Evolutionary conservation across 2,797 vertebrate species (phyloP), one percentile per base, ranked within the genome.

Genomic region (Sylvia borin): DNA sequence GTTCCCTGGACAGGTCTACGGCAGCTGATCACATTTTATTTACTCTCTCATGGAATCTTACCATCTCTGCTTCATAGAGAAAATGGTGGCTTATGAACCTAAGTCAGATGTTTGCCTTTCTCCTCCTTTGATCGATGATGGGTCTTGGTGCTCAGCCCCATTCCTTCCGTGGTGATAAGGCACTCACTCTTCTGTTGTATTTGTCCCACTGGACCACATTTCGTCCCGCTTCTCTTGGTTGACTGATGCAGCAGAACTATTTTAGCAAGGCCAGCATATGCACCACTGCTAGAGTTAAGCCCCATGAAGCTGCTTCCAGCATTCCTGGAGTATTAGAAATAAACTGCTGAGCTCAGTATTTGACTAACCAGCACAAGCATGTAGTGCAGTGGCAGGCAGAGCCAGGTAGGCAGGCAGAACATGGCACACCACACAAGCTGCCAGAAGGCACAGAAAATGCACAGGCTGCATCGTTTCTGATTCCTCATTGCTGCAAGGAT

Each of bases 341-440:
- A 64, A 93, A 76, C 27, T 74, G 76, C 90, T 96, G 93, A 96
- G 68, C 65, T 90, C 1, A 5, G 40, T n/a, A 18, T 86, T 92
- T 4, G 0, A 9, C 34, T 57, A 67, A 81, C 40, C 58, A 91
- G 85, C 51, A 24, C 27, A 20, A 92, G 83, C 82, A 64, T 21
- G 61, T 67, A 62, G 13, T 16, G 47, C 83, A 31, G 21, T 16
- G 43, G 67, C 36, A 42, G 32, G 64, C 48, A 70, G 70, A 48
- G 72, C 64, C 54, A 53, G 85, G 67, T 62, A 88, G 71, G 65
- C 70, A 31, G 47, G 57, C 74, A 71, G 50, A 22, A 34, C n/a
- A 31, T 9, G 26, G 25, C 55, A 17, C 10, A 32, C 12, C 5
- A 17, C 18, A 5, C 1, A 1, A 1, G 38, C 47, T 83, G 76